A percentile compares a stretch with the other conserved stretches of the same genome.
Conservation (phyloP, 2,797 vertebrate genomes). For the Cheirogaleus major region DNA sequence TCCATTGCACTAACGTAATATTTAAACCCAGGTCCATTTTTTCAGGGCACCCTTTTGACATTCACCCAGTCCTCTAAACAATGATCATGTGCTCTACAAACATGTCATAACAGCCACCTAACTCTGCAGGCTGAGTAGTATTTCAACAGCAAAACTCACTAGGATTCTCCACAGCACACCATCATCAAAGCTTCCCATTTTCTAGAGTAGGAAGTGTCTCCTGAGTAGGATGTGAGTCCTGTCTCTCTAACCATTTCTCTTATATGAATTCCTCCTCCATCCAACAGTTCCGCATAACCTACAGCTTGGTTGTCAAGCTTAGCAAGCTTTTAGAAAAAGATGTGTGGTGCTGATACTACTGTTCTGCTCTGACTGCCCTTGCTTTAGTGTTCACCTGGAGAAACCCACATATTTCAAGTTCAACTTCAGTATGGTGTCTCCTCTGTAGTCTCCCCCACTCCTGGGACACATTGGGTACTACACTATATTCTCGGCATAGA, state of each 20-base stretch:
- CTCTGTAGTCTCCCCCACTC: background rate
- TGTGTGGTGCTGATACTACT: background rate
- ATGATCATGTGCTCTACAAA: background rate
- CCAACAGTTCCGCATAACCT: background rate
- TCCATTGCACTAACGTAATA: background rate
- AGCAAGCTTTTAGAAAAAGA: background rate
- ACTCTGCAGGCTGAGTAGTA: background rate
- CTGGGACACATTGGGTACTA: background rate
- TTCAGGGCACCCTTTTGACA: background rate
- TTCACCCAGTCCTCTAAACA: background rate
- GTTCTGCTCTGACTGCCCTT: background rate
- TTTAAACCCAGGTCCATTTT: background rate
- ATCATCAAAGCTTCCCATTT: background rate
- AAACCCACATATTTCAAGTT: background rate
- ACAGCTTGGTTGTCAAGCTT: background rate
- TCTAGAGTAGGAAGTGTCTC: background rate
- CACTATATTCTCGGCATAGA: background rate
- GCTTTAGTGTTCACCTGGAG: background rate
- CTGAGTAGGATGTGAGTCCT: background rate
- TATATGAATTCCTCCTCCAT: background rate
- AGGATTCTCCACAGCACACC: background rate
- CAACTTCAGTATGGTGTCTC: background rate
- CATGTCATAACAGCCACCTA: background rate
- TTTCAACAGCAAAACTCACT: background rate
- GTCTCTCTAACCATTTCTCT: background rate